Conservation (phyloP, 2,113 vertebrate species). For the Anolis carolinensis region DNA sequence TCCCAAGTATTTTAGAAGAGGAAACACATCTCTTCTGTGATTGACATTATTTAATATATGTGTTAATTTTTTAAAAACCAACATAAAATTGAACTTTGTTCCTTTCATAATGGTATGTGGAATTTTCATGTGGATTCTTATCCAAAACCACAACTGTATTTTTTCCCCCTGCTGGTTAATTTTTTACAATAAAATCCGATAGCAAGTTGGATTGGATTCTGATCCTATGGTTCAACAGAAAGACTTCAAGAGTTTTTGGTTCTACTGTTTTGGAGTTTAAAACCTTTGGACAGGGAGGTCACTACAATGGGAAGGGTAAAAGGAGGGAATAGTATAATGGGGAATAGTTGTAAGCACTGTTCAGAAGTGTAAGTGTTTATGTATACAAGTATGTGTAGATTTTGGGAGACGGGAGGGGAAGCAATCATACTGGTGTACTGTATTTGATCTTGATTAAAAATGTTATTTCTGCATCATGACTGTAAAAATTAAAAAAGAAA, state of each 20-base stretch:
- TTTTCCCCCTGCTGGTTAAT: neutral
- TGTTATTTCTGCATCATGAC: too few relatives aligned
- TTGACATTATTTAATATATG: neutral
- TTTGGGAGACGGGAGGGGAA: too few relatives aligned
- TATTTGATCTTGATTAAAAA: too few relatives aligned
- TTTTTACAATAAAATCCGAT: neutral
- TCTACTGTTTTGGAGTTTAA: slow-evolving; percentile 23
- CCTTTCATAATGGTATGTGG: neutral
- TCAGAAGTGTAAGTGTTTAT: too few relatives aligned
- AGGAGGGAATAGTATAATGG: too few relatives aligned
- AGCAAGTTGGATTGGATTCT: neutral
- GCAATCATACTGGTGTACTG: too few relatives aligned
- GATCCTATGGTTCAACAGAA: neutral
- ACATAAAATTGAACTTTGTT: too few relatives aligned
- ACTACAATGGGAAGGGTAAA: too few relatives aligned
- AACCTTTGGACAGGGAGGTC: slow-evolving; percentile 1
- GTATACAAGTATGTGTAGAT: too few relatives aligned
- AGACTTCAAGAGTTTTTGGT: neutral
- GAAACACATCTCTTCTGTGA: neutral
- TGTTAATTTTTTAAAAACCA: neutral
- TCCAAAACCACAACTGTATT: neutral
- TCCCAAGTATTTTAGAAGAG: slow-evolving; percentile 1
- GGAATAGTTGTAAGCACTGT: too few relatives aligned
- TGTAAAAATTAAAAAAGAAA: neutral
- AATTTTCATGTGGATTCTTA: neutral